A percentile compares a stretch with the other conserved stretches of the same genome.
Evolutionary conservation across 2,888 invertebrate species (phyloP).

Genomic region (Cylindroiulus punctatus): DNA sequence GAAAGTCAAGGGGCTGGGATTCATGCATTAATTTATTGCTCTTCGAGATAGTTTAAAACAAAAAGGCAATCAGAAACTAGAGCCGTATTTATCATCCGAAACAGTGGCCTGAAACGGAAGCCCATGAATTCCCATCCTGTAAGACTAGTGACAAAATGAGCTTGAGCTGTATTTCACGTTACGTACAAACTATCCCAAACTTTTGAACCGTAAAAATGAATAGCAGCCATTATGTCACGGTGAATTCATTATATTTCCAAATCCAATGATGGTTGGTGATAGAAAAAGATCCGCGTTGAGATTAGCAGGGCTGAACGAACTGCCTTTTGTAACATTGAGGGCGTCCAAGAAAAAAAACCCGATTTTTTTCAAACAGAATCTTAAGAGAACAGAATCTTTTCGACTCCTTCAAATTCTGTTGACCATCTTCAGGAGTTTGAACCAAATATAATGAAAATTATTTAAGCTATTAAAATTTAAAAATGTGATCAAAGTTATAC

Average conservation of each 20-base stretch:
- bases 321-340: background rate
- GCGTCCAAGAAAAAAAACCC: background rate
- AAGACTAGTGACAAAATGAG: conserved; percentile 4
- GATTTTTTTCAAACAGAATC: no score
- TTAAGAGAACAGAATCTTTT: no score
- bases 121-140: background rate
- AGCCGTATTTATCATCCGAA: background rate
- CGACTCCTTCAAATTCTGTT: no score
- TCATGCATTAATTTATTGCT: conserved; percentile 12
- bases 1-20: background rate
- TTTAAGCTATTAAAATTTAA: no score
- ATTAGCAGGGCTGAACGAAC: conserved; percentile 22
- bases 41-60: conserved; percentile 1
- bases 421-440: no score
- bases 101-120: background rate
- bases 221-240: conserved; percentile 7
- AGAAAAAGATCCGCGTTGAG: background rate
- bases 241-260: conserved; percentile 29
- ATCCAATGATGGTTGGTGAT: conserved; percentile 19
- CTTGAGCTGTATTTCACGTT: conserved; percentile 5
- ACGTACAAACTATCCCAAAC: conserved; percentile 12
- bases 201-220: conserved; percentile 21
- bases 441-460: no score
- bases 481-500: no score
- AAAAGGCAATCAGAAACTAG: conserved; percentile 22